Evolutionary conservation across 30 jellyfish, hydroid and myxozoan species (phyloP).

Genomic region (Nemopilema nomurai): DNA sequence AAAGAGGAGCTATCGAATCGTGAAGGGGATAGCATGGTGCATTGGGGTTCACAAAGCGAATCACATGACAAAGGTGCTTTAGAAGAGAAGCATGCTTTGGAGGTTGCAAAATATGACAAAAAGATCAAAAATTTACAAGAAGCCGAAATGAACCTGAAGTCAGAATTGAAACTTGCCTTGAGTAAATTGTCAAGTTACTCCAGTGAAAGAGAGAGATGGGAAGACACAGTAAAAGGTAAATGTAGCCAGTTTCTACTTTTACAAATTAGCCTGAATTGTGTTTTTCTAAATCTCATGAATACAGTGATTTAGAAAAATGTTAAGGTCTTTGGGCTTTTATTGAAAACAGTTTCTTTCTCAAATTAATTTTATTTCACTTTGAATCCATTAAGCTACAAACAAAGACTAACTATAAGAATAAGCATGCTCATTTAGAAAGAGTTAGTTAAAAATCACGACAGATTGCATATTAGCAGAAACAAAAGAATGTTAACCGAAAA

Average conservation of each 20-base stretch:
- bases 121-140: constrained; percentile 27
- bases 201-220: constrained; percentile 77
- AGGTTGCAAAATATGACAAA: constrained; percentile 28
- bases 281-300: background rate
- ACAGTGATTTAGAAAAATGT: too few relatives aligned
- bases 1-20: constrained; percentile 50
- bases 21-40: constrained; percentile 5
- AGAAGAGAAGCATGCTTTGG: constrained; percentile 28
- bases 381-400: too few relatives aligned
- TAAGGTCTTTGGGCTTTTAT: too few relatives aligned
- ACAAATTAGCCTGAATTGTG: background rate
- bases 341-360: too few relatives aligned
- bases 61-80: background rate
- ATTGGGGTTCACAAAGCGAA: constrained; percentile 2
- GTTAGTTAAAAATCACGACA: too few relatives aligned
- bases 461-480: too few relatives aligned
- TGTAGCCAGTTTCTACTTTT: too few relatives aligned
- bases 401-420: too few relatives aligned
- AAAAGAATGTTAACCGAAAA: too few relatives aligned
- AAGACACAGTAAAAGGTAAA: constrained; percentile 51
- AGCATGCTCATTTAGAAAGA: too few relatives aligned
- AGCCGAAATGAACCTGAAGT: constrained; percentile 45
- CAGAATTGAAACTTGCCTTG: constrained; percentile 51
- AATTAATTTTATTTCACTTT: too few relatives aligned
- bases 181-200: constrained; percentile 19